A percentile compares a stretch with the other conserved stretches of the same genome.
These are phyloP conservation scores for Drymonia ruficornis DNA, from an alignment of 2,888 invertebrate species.

Conservation along the genomic window DNA sequence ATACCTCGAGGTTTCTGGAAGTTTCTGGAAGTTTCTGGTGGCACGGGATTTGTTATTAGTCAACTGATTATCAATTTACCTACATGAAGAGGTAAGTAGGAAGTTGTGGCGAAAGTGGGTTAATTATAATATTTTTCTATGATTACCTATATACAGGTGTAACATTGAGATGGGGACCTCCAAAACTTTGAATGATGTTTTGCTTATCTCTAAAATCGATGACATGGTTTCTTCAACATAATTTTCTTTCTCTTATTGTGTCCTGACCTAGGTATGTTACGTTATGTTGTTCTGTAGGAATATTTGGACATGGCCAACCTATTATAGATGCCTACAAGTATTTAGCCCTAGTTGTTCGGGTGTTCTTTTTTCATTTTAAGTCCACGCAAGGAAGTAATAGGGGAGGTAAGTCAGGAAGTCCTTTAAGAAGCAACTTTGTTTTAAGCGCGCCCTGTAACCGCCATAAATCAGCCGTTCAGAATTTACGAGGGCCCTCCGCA, in stretches of 20 bases:
- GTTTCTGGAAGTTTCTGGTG: conserved; percentile 42
- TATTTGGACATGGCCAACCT: no score
- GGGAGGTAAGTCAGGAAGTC: conserved; percentile 54
- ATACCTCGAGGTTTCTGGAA: conserved; percentile 52
- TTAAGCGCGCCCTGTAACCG: conserved; percentile 79
- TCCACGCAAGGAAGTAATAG: conserved; percentile 50
- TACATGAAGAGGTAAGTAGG: conserved; percentile 1
- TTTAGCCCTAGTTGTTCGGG: neutral
- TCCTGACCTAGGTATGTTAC: no score
- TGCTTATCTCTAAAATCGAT: no score
- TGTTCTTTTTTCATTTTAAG: conserved; percentile 18
- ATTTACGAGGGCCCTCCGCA: conserved; percentile 82
- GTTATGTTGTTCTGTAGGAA: no score
- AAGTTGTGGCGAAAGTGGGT: no score
- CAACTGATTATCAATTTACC: conserved; percentile 13
- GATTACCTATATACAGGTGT: no score
- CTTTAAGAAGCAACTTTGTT: conserved; percentile 77
- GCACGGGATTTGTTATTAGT: conserved; percentile 46
- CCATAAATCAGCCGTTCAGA: conserved; percentile 81
- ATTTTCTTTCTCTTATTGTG: no score
- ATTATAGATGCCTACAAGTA: conserved; percentile 10
- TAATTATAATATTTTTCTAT: no score
- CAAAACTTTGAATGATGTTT: no score
- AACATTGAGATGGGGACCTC: no score
- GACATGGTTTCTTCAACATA: no score